Conservation (phyloP, 37 sponge, comb jelly and placozoan species). For the Spongilla lacustris region DNA sequence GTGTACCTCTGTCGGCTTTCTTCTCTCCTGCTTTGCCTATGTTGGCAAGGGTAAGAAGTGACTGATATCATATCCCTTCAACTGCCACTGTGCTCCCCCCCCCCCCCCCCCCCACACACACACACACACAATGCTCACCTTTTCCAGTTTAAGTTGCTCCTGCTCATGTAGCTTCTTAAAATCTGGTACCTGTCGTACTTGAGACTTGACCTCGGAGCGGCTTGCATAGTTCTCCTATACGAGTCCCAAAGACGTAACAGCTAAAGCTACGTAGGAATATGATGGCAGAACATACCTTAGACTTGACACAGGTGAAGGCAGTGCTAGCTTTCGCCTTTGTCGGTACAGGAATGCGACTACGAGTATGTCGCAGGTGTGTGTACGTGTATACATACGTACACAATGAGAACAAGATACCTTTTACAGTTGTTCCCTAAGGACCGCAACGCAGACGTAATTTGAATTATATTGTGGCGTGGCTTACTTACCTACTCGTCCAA, state of each 20-base stretch:
- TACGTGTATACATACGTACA: neutral
- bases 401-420: neutral
- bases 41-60: too few relatives aligned
- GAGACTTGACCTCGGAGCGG: neutral
- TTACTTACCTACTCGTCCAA: neutral
- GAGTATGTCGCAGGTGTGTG: too few relatives aligned
- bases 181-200: constrained; percentile 21
- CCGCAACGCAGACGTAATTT: neutral
- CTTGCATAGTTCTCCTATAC: neutral
- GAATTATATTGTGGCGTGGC: too few relatives aligned
- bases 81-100: too few relatives aligned
- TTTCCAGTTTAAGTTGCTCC: constrained; percentile 2
- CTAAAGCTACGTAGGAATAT: neutral
- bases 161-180: constrained; percentile 24
- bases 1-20: neutral
- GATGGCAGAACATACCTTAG: neutral
- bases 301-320: neutral
- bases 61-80: too few relatives aligned
- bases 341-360: neutral
- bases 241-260: neutral
- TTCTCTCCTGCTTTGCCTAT: neutral
- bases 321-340: neutral
- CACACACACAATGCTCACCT: neutral
- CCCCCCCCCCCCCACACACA: too few relatives aligned
- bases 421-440: neutral